phyloP scores from a whole-genome alignment of 1,140 invertebrate genomes.

The Colletes latitarsis region DNA sequence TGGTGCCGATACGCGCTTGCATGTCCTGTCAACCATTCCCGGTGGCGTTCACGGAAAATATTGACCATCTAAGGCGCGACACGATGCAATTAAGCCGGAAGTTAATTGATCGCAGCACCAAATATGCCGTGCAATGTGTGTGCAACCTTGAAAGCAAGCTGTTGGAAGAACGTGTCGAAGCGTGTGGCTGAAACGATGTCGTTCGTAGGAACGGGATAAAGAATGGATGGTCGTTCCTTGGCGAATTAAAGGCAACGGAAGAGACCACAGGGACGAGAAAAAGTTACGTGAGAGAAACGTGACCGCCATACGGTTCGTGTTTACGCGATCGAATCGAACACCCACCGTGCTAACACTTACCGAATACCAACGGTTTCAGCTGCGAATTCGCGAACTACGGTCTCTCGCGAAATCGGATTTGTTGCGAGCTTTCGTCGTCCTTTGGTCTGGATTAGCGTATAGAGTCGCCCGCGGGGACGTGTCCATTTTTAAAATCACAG shows the following conservation, averaged over 20 bases:
- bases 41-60: slow-evolving; percentile 24
- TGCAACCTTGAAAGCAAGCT: not conserved
- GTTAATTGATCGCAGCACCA: slow-evolving; percentile 31
- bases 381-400: not conserved
- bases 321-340: not conserved
- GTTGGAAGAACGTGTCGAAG: not conserved
- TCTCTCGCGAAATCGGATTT: slow-evolving; percentile 30
- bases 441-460: not conserved
- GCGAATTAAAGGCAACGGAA: not conserved
- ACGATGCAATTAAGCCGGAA: slow-evolving; percentile 40
- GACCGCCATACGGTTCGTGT: not conserved
- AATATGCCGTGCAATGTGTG: not conserved
- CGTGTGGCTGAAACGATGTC: not conserved
- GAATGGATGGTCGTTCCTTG: not conserved
- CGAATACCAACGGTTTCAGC: too few relatives aligned
- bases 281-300: not conserved
- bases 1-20: not conserved
- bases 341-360: not conserved
- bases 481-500: too few relatives aligned
- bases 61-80: slow-evolving; percentile 21
- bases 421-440: not conserved
- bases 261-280: not conserved
- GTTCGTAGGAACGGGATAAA: not conserved
- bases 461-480: too few relatives aligned
- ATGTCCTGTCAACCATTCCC: not conserved